Conservation (phyloP, 2,888 invertebrate genomes). For the Pandemis heparana region DNA sequence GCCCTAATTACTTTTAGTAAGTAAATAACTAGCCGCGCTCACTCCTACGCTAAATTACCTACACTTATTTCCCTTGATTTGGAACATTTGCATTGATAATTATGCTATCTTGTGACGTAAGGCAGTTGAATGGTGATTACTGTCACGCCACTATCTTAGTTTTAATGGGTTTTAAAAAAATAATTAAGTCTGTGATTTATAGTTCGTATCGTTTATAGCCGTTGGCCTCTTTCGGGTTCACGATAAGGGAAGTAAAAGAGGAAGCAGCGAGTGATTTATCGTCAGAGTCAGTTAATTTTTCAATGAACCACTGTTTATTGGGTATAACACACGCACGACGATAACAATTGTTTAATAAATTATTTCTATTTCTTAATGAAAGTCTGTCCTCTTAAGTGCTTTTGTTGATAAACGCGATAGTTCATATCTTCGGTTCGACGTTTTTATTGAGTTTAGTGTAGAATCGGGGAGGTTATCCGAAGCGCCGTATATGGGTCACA, state of each 20-base stretch:
- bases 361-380: conserved; percentile 46
- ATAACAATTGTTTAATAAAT: conserved; percentile 45
- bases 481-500: neutral
- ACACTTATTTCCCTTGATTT: conserved; percentile 49
- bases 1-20: conserved; percentile 56
- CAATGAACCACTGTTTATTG: conserved; percentile 59
- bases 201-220: conserved; percentile 65
- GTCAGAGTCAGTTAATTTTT: conserved; percentile 59
- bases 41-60: conserved; percentile 53
- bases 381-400: conserved; percentile 41
- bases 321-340: conserved; percentile 44
- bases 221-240: conserved; percentile 62
- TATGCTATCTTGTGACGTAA: conserved; percentile 39
- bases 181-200: conserved; percentile 65
- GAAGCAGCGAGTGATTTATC: conserved; percentile 62
- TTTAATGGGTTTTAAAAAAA: conserved; percentile 65
- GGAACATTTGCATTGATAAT: conserved; percentile 51
- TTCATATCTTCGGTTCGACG: conserved; percentile 28
- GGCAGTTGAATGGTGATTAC: conserved; percentile 38
- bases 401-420: conserved; percentile 30
- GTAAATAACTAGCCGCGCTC: conserved; percentile 56
- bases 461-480: conserved; percentile 26
- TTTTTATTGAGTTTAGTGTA: conserved; percentile 33
- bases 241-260: conserved; percentile 76
- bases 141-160: conserved; percentile 62